A percentile compares a stretch with the other conserved stretches of the same genome.
Evolutionary conservation across 2,113 vertebrate species (phyloP).

Genomic region (Trichomycterus rosablanca): DNA sequence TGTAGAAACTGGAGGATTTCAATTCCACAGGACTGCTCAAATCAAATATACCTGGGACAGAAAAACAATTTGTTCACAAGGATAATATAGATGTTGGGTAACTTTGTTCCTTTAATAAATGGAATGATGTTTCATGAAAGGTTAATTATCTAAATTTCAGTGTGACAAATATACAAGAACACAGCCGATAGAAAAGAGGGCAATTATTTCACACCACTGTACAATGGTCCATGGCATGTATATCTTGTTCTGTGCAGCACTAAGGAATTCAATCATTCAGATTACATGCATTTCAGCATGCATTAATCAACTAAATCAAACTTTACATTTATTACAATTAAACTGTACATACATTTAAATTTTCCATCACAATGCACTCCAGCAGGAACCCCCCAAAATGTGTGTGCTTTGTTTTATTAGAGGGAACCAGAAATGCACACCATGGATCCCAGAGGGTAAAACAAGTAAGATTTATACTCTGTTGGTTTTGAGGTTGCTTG

Average conservation of each 20-base stretch:
- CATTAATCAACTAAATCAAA: background rate
- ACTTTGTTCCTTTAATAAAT: too few relatives aligned
- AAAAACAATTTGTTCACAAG: too few relatives aligned
- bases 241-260: background rate
- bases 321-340: slow-evolving; percentile 15
- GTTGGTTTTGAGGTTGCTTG: slow-evolving; percentile 49
- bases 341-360: background rate
- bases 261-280: background rate
- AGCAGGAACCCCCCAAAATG: background rate
- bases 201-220: too few relatives aligned
- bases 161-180: too few relatives aligned
- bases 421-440: slow-evolving; percentile 7
- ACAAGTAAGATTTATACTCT: slow-evolving; percentile 46
- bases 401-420: background rate
- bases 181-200: too few relatives aligned
- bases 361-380: background rate
- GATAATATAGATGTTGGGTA: too few relatives aligned
- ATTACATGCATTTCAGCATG: background rate
- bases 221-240: background rate
- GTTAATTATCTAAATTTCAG: too few relatives aligned
- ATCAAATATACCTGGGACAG: too few relatives aligned
- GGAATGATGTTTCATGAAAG: too few relatives aligned
- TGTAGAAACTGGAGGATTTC: too few relatives aligned
- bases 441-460: slow-evolving; percentile 46
- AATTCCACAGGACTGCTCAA: too few relatives aligned